phyloP scores from a whole-genome alignment of 2,113 vertebrate species.

The Syngnathus scovelli region DNA sequence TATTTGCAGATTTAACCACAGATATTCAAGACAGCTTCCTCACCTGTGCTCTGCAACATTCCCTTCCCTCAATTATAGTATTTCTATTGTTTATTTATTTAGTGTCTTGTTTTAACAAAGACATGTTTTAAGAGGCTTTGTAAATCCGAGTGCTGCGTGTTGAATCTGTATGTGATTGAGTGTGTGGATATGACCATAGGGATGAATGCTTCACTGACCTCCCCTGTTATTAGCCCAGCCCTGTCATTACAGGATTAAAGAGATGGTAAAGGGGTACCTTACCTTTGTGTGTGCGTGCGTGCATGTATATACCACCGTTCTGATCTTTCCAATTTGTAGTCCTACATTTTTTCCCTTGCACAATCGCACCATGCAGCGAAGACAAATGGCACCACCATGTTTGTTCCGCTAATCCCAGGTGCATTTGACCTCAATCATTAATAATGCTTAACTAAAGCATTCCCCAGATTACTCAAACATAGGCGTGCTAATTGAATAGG shows the following conservation, averaged over 20 bases:
- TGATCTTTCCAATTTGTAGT: slow-evolving; percentile 47
- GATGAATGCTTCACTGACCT: slow-evolving; percentile 60
- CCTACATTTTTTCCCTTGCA: slow-evolving; percentile 43
- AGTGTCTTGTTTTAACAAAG: slow-evolving; percentile 65
- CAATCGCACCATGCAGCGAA: slow-evolving; percentile 34
- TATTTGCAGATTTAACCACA: neutral
- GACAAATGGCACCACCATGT: slow-evolving; percentile 32
- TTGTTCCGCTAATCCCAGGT: slow-evolving; percentile 51
- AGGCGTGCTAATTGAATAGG: slow-evolving; percentile 49
- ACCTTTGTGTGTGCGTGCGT: slow-evolving; percentile 16
- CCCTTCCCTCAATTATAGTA: slow-evolving; percentile 53
- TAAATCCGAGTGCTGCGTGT: slow-evolving; percentile 37
- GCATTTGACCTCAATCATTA: slow-evolving; percentile 52
- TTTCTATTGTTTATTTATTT: slow-evolving; percentile 44
- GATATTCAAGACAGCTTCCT: slow-evolving; percentile 19
- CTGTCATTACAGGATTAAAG: slow-evolving; percentile 75
- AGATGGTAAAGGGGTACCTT: slow-evolving; percentile 28
- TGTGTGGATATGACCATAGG: slow-evolving; percentile 44
- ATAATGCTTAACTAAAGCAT: slow-evolving; percentile 44
- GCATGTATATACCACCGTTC: slow-evolving; percentile 7
- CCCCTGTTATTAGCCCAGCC: slow-evolving; percentile 72
- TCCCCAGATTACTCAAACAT: slow-evolving; percentile 42
- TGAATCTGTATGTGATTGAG: slow-evolving; percentile 13
- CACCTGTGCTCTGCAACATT: slow-evolving; percentile 59
- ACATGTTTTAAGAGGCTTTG: slow-evolving; percentile 63